These are phyloP conservation scores for Deilephila elpenor DNA, from an alignment of 2,888 invertebrate species.

Conservation along the genomic window DNA sequence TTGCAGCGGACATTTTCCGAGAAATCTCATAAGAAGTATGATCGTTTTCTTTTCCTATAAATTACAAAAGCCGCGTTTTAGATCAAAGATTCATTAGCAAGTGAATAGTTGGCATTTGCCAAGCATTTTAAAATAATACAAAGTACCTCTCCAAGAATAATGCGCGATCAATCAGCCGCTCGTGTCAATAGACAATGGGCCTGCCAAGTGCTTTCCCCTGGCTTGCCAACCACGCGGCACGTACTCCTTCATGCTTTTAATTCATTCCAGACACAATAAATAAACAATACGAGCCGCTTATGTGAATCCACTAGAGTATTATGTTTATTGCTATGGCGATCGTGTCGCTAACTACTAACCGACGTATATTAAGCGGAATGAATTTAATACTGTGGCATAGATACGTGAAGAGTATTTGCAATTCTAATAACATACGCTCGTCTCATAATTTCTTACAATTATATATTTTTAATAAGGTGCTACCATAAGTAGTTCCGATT, in stretches of 20 bases:
- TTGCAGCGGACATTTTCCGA: neutral
- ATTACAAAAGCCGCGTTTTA: neutral
- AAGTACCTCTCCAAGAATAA: constrained; percentile 57
- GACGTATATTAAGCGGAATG: constrained; percentile 2
- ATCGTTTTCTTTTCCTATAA: neutral
- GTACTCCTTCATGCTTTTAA: constrained; percentile 42
- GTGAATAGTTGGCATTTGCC: constrained; percentile 44
- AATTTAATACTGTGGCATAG: constrained; percentile 10
- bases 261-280: constrained; percentile 46
- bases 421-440: neutral
- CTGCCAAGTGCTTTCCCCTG: constrained; percentile 64
- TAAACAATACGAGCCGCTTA: constrained; percentile 37
- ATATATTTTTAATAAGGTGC: constrained; percentile 8
- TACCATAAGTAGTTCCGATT: constrained; percentile 13
- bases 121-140: constrained; percentile 49
- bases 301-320: constrained; percentile 30
- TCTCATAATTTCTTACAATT: neutral
- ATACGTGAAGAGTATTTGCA: constrained; percentile 7
- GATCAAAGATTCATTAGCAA: constrained; percentile 32
- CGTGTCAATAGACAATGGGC: constrained; percentile 59
- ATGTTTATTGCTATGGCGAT: constrained; percentile 17
- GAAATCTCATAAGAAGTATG: neutral
- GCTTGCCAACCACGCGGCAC: constrained; percentile 52
- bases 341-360: constrained; percentile 18
- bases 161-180: constrained; percentile 63